Conservation (phyloP, 2,888 invertebrate genomes). For the Apotomis capreana region DNA sequence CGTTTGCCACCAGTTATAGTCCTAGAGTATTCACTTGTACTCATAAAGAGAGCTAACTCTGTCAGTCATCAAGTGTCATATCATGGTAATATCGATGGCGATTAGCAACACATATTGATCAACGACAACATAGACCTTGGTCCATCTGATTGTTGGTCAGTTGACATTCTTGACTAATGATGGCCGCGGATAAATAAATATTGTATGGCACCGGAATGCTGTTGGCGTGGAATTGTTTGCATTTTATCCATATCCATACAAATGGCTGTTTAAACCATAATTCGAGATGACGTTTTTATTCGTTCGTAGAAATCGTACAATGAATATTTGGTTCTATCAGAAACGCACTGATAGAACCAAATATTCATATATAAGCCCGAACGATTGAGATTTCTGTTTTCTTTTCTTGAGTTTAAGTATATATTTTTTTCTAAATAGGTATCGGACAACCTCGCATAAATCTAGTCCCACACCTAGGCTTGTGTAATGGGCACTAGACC, state of each 20-base stretch:
- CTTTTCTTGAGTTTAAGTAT: too few relatives aligned
- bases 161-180: constrained; percentile 38
- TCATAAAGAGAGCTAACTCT: neutral
- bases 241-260: constrained; percentile 26
- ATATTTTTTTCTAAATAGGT: too few relatives aligned
- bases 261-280: neutral
- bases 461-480: too few relatives aligned
- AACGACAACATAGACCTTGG: constrained; percentile 4
- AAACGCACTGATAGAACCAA: too few relatives aligned
- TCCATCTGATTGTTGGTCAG: constrained; percentile 10
- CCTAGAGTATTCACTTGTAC: too few relatives aligned
- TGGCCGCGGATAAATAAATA: constrained; percentile 27
- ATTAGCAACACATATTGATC: constrained; percentile 5
- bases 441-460: too few relatives aligned
- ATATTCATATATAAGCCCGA: too few relatives aligned
- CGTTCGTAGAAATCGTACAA: neutral
- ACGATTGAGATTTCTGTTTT: too few relatives aligned
- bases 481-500: too few relatives aligned
- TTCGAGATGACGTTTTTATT: neutral
- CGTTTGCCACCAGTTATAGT: too few relatives aligned
- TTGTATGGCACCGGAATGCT: constrained; percentile 27
- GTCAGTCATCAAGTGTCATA: neutral
- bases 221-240: constrained; percentile 38
- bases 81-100: constrained; percentile 14
- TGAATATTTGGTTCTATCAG: neutral